Evolutionary conservation across 1,140 invertebrate genomes (phyloP), one percentile per base, ranked within the genome.

Genomic region (Gerris buenoi): DNA sequence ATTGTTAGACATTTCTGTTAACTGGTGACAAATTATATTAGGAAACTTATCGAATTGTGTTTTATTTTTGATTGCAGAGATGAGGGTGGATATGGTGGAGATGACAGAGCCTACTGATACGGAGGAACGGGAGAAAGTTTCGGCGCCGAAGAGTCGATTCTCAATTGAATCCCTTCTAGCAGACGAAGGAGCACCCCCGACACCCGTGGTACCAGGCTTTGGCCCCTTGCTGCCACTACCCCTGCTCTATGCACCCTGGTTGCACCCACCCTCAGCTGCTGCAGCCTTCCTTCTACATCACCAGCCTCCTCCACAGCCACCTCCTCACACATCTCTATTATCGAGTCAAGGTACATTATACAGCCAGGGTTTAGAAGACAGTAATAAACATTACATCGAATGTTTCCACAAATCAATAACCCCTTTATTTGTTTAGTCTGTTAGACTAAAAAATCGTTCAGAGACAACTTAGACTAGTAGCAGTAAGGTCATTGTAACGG

Each of bases 61-160:
- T n/a, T n/a, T n/a, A n/a, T n/a, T n/a, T n/a, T n/a, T n/a, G n/a
- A n/a, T 25, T 13, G 14, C 13, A 25, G 2, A 64, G 18, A 2
- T 14, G 28, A 1, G 2, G 15, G 26, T 22, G 25, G 63, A 64
- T 29, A 28, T 27, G 22, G 27, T 28, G 1, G 63, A 5, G 1
- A 15, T 25, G 23, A 25, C 58, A 5, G 23, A 60, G 5, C 58
- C 15, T 15, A 60, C 2, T 25, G 23, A 64, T 64, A 27, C 26
- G 26, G 63, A 27, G 27, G 27, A 64, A 64, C 5, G 33, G 18
- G 33, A 46, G 5, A 46, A 46, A 18, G 5, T 18, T 10, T 10
- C 33, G 18, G 33, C 33, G 27, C 26, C 64, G 64, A 65, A 65
- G 33, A 46, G 33, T 27, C 64, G 22, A 1, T 65, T 65, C 65